A percentile compares a stretch with the other conserved stretches of the same genome.
phyloP scores from a whole-genome alignment of 2,888 invertebrate genomes.

The Dysmachus trigonus region DNA sequence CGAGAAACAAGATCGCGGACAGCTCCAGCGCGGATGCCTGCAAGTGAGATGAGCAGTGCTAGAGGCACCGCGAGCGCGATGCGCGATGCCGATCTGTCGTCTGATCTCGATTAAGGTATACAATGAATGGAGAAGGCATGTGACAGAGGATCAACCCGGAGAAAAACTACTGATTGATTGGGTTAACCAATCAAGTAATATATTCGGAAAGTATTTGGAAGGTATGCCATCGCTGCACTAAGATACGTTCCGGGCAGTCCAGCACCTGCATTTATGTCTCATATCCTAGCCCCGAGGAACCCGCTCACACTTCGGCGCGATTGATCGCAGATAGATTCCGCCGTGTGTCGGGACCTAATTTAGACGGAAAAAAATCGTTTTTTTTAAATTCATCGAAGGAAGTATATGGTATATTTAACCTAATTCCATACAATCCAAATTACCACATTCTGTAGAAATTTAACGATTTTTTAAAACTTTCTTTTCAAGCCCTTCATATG shows the following conservation, averaged over 20 bases:
- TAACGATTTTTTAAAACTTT: background rate
- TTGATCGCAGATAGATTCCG: background rate
- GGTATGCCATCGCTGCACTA: conserved; percentile 2
- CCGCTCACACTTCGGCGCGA: background rate
- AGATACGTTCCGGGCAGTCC: conserved; percentile 21
- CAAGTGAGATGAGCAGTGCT: background rate
- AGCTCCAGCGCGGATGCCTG: background rate
- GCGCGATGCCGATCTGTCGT: conserved; percentile 21
- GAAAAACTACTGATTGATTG: conserved; percentile 35
- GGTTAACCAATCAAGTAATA: conserved; percentile 34
- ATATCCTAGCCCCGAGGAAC: background rate
- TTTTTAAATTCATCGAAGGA: background rate
- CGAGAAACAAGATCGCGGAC: conserved; percentile 16
- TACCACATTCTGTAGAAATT: background rate
- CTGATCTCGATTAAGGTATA: conserved; percentile 34
- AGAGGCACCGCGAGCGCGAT: background rate
- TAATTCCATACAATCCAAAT: background rate
- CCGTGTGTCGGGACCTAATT: background rate
- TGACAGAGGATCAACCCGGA: conserved; percentile 1
- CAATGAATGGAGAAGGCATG: conserved; percentile 32
- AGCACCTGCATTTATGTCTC: conserved; percentile 22
- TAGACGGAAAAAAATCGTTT: background rate
- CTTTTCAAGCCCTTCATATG: background rate
- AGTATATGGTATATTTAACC: background rate
- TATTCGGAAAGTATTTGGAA: conserved; percentile 28